Evolutionary conservation across 2,888 invertebrate species (phyloP), one percentile per base, ranked within the genome.

Genomic region (Amphipoea oculea): DNA sequence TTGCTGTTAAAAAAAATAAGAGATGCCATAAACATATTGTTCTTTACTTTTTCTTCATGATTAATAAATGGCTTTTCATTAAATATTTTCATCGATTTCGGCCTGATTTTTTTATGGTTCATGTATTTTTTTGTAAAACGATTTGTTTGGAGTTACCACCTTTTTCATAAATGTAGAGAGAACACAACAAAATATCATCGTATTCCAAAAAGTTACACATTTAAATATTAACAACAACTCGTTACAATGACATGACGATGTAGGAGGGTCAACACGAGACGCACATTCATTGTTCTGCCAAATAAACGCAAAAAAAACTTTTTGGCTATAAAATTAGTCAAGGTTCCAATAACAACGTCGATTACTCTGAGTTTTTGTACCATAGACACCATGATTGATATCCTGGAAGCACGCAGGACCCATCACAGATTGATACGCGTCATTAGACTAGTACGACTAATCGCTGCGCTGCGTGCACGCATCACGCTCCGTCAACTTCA

Each of bases 391-490:
- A 89, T 90, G 89, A 91, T 92, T 92, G 84, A 91, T 92, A 91
- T 90, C 90, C 90, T 87, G 86, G 74, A 90, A 88, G 91, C 91
- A 90, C 89, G 92, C 89, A 90, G 90, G 88, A 89, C 79, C 87
- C 87, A 90, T 91, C 88, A 88, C 82, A 88, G 86, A 89, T 89
- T 91, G 92, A 89, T 89, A 89, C 90, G 92, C 88, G 82, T 91
- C 92, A 91, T 92, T 92, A 91, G 78, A 83, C 85, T 71, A 82
- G 86, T 86, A 84, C 84, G 86, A 66, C 79, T 88, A 89, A 89
- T 89, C 84, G 86, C 71, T 75, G 84, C 63, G 80, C 85, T 86
- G 86, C 83, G 85, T 88, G 87, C 86, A 84, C 84, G 84, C 90
- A 88, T 78, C 86, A 83, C 84, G 87, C 82, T 82, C 76, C 72